Conservation (phyloP, 2,113 vertebrate genomes). For the Guaruba guarouba region DNA sequence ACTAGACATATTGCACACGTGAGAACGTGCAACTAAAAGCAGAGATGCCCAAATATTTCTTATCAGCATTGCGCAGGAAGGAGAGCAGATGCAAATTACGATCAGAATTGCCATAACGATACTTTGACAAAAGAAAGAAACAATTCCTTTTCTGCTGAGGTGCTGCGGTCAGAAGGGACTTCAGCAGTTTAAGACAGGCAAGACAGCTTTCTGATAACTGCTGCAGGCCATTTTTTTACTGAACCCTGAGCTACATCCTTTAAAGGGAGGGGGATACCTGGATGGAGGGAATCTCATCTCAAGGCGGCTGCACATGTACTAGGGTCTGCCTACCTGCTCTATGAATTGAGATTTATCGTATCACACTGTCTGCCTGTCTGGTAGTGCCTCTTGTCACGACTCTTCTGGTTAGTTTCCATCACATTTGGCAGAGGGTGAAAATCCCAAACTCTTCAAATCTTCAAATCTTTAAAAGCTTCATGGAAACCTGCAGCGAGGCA, state of each 20-base stretch:
- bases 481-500: neutral
- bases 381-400: neutral
- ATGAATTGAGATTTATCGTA: neutral
- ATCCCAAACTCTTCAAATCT: neutral
- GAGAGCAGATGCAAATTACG: neutral
- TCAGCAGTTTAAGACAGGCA: neutral
- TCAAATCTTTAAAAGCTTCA: neutral
- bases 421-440: neutral
- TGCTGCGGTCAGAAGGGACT: neutral
- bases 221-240: neutral
- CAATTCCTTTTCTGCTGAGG: neutral
- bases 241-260: neutral
- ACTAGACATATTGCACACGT: neutral
- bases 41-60: neutral
- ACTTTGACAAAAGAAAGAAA: rapidly evolving
- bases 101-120: neutral
- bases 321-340: neutral
- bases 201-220: neutral
- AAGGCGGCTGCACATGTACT: rapidly evolving
- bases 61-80: neutral
- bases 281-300: neutral
- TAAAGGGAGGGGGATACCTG: neutral
- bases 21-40: neutral
- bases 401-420: neutral
- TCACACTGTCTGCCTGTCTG: neutral